phyloP scores from a whole-genome alignment of 2,888 invertebrate genomes.

The Carterocephalus palaemon region DNA sequence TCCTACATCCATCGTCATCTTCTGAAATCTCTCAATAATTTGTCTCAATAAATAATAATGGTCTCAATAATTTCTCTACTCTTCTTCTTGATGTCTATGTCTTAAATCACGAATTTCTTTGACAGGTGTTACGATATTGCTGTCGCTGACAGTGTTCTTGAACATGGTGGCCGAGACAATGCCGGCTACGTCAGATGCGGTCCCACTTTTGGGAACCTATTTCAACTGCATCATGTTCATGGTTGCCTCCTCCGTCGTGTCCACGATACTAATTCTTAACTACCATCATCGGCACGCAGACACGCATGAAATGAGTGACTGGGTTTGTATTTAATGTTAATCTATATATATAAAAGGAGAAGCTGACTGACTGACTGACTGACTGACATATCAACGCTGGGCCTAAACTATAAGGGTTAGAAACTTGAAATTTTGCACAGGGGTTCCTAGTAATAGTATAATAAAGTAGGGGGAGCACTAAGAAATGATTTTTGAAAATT shows the following conservation, averaged over 20 bases:
- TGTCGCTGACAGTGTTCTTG: slow-evolving; percentile 98
- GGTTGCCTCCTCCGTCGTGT: slow-evolving; percentile 98
- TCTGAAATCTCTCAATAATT: too few species aligned
- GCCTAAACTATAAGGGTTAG: too few species aligned
- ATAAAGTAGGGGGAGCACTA: too few species aligned
- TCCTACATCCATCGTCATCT: too few species aligned
- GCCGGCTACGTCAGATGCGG: slow-evolving; percentile 97
- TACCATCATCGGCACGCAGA: slow-evolving; percentile 98
- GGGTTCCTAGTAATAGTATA: too few species aligned
- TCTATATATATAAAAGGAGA: neutral
- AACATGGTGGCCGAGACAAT: slow-evolving; percentile 99
- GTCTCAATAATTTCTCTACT: neutral
- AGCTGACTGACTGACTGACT: too few species aligned
- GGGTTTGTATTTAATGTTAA: slow-evolving; percentile 82
- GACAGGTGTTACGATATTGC: slow-evolving; percentile 95
- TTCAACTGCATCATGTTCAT: slow-evolving; percentile 99
- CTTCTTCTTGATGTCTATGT: neutral
- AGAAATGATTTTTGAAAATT: too few species aligned
- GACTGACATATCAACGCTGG: too few species aligned
- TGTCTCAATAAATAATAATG: too few species aligned
- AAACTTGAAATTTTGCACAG: too few species aligned
- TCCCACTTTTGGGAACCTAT: slow-evolving; percentile 94
- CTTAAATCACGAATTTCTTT: neutral
- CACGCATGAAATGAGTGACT: slow-evolving; percentile 97
- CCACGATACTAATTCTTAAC: slow-evolving; percentile 98